Evolutionary conservation across 2,888 invertebrate species (phyloP).

Genomic region (Eurois occulta): DNA sequence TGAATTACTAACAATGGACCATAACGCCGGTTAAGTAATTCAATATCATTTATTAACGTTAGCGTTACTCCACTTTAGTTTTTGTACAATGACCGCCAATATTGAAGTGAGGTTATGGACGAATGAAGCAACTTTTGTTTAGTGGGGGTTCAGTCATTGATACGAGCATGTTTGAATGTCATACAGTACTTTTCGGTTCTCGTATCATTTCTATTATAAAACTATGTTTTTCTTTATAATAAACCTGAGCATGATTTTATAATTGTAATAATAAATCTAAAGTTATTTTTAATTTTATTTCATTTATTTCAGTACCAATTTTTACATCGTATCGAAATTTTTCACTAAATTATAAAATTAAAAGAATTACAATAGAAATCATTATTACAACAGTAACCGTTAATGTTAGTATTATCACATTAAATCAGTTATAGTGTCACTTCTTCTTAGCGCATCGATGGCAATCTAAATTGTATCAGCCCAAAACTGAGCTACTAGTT

Average conservation of each 20-base stretch:
- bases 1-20: slow-evolving; percentile 77
- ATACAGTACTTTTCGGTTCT: background rate
- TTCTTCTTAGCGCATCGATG: no score
- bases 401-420: no score
- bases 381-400: no score
- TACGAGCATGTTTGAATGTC: background rate
- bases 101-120: slow-evolving; percentile 57
- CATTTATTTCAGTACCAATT: no score
- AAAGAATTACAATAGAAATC: no score
- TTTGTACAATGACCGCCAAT: slow-evolving; percentile 62
- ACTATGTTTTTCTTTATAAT: background rate
- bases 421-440: no score
- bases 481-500: no score
- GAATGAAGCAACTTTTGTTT: slow-evolving; percentile 35
- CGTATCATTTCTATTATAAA: background rate
- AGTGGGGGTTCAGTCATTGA: background rate
- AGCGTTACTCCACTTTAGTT: slow-evolving; percentile 67
- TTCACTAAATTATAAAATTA: no score
- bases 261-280: no score
- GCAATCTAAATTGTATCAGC: no score
- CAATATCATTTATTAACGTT: slow-evolving; percentile 78
- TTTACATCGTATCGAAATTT: no score
- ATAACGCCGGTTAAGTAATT: slow-evolving; percentile 78
- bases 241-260: background rate
- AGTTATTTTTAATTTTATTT: no score